phyloP scores from a whole-genome alignment of 2,113 vertebrate species.

The Stigmatopora argus region DNA sequence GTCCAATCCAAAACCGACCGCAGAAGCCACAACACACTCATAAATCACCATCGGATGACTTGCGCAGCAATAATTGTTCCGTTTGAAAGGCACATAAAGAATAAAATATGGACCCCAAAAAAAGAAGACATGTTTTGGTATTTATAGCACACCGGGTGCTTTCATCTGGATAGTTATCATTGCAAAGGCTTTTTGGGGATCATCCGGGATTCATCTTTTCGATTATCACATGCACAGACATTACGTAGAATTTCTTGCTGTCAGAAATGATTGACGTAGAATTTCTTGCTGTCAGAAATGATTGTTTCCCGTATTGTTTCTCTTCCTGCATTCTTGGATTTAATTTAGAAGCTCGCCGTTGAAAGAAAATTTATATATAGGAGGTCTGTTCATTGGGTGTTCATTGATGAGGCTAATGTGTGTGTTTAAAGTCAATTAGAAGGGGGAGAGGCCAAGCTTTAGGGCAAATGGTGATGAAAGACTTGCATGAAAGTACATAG shows the following conservation, averaged over 20 bases:
- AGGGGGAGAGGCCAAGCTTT: constrained; percentile 85
- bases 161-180: constrained; percentile 25
- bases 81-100: constrained; percentile 25
- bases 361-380: constrained; percentile 66
- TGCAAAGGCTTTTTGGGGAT: not conserved
- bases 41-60: constrained; percentile 45
- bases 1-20: constrained; percentile 41
- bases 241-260: not conserved
- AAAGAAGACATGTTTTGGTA: constrained; percentile 23
- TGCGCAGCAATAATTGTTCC: constrained; percentile 20
- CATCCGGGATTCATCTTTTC: constrained; percentile 14
- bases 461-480: constrained; percentile 93
- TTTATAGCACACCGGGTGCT: constrained; percentile 12
- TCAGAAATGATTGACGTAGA: not conserved
- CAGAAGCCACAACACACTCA: constrained; percentile 53
- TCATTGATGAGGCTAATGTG: constrained; percentile 92
- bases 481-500: constrained; percentile 81
- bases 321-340: constrained; percentile 35
- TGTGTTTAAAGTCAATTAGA: constrained; percentile 92
- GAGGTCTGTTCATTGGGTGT: constrained; percentile 72
- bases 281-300: not conserved
- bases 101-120: constrained; percentile 7
- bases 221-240: not conserved
- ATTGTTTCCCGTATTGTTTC: not conserved
- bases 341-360: constrained; percentile 56